Percentiles rank a stretch among this genome's conserved stretches.
These are phyloP conservation scores for Galendromus occidentalis DNA, from an alignment of 1,140 invertebrate species.

Conservation along the genomic window DNA sequence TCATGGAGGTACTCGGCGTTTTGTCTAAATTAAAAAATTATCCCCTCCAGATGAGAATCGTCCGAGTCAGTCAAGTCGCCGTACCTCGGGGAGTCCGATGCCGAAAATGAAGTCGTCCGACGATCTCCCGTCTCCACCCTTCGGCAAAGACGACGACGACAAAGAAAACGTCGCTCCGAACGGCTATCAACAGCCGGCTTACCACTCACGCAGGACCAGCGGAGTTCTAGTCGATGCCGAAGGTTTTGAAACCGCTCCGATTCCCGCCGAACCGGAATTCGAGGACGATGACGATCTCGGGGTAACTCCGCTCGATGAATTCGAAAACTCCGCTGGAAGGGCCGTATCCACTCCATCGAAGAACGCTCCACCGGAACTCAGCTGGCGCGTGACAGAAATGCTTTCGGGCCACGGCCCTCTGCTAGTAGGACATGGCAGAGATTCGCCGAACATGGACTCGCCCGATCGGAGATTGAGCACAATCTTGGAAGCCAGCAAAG, in stretches of 20 bases:
- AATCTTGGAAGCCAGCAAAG: background rate
- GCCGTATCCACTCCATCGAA: background rate
- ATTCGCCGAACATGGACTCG: background rate
- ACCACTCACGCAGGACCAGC: background rate
- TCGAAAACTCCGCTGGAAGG: background rate
- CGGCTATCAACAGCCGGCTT: slow-evolving; percentile 1
- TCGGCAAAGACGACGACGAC: background rate
- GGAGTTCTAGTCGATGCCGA: background rate
- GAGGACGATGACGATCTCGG: background rate
- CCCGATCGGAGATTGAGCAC: background rate
- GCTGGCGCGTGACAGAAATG: background rate
- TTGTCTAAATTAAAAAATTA: too few relatives aligned
- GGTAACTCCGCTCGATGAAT: background rate
- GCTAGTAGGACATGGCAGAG: background rate
- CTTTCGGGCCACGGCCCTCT: background rate
- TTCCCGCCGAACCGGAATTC: background rate
- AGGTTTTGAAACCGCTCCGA: background rate
- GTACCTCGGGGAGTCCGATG: background rate
- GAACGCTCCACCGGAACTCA: background rate
- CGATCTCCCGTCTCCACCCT: background rate
- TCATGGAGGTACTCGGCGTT: too few relatives aligned
- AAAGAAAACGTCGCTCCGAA: slow-evolving; percentile 1
- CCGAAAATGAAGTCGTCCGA: background rate
- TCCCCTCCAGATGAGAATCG: background rate
- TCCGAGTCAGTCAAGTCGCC: background rate